Base-by-base conservation (phyloP, 2,797 vertebrate species). In the Megaceryle alcyon region DNA sequence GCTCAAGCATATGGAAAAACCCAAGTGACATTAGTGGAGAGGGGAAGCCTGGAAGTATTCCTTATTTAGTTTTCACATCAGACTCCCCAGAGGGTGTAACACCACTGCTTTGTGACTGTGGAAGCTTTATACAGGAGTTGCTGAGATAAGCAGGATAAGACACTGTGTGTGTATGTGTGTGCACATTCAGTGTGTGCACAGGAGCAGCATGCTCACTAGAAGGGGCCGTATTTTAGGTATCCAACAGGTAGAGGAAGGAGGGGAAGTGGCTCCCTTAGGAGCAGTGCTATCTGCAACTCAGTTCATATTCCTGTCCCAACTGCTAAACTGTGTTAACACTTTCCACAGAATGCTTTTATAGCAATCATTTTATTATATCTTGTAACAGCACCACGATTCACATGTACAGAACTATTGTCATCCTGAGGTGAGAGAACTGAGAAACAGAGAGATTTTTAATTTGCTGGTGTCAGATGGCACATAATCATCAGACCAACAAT, bases 341-440 rank as follows among this genome's bases (percentile, higher is more conserved):
- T 91, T 43, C n/a, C 39, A 48, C 14, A 46, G 7, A 44, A 48
- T 17, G 6, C 48, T 81, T 84, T 85, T 43, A 12, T 2, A 53
- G 35, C 21, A 46, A 35, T 44, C 21, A 17, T 84, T 94, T 64
- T 59, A 14, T 61, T 81, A 2, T 33, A 37, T 70, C 25, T 90
- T 33, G 9, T 43, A 37, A 60, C 1, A 54, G 37, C 22, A 28
- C 28, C 35, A 4, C 29, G 53, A 78, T 60, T 71, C 53, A 66
- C 7, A 22, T 0, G 0, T 26, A 26, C 17, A 54, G 29, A 71
- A 49, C 29, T 69, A 14, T 31, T 82, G 46, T 37, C 19, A 23
- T 39, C 12, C 59, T 66, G 41, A 31, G 35, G 71, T 11, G 12
- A 61, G 51, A 56, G 29, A 57, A 60, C 14, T 33, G 63, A 79